These are phyloP conservation scores for Helobdella robusta DNA, from an alignment of 2,888 invertebrate species.

Conservation along the genomic window DNA sequence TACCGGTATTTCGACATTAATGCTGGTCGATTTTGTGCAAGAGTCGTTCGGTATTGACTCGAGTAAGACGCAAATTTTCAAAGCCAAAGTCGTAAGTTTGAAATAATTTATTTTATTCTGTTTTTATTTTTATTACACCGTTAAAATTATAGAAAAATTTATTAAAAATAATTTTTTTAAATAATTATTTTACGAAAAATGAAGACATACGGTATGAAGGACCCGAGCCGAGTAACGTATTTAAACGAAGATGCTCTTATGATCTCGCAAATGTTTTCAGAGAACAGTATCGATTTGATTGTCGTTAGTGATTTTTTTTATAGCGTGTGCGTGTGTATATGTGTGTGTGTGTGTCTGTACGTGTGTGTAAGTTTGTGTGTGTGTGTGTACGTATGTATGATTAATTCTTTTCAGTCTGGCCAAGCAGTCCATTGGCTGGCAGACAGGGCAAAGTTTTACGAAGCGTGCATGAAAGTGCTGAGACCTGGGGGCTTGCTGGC, in stretches of 20 bases:
- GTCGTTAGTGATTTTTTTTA: slow-evolving; percentile 43
- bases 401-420: background rate
- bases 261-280: background rate
- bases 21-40: slow-evolving; percentile 16
- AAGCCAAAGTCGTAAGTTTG: slow-evolving; percentile 1
- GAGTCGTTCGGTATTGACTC: slow-evolving; percentile 20
- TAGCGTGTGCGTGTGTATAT: too few species aligned
- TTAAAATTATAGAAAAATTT: background rate
- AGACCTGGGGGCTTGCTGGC: slow-evolving; percentile 49
- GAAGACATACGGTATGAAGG: slow-evolving; percentile 9
- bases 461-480: slow-evolving; percentile 49
- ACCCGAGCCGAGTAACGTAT: slow-evolving; percentile 10
- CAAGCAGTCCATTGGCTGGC: slow-evolving; percentile 52
- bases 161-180: background rate
- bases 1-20: slow-evolving; percentile 20
- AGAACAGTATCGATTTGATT: slow-evolving; percentile 39
- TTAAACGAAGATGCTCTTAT: slow-evolving; percentile 1
- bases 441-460: slow-evolving; percentile 48
- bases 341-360: too few species aligned
- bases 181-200: too few species aligned
- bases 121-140: background rate
- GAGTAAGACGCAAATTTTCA: slow-evolving; percentile 23
- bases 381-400: too few species aligned
- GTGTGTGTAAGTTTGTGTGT: too few species aligned
- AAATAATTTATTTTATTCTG: background rate